Evolutionary conservation across 2,113 vertebrate species (phyloP).

Genomic region (Sphaerodactylus townsendi): DNA sequence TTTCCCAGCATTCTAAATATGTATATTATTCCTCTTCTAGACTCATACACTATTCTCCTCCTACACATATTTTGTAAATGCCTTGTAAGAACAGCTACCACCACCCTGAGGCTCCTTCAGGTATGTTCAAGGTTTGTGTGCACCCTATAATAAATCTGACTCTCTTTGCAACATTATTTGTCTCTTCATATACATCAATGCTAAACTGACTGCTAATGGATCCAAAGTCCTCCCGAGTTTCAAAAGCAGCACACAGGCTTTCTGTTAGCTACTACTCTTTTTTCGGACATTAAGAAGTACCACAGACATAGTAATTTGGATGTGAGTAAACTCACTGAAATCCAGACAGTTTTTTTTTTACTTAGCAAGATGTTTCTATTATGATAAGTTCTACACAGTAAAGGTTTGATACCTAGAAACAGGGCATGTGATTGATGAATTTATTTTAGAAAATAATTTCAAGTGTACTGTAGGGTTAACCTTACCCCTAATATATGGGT

Average conservation of each 20-base stretch:
- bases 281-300: conserved; percentile 56
- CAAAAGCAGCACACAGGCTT: too few relatives aligned
- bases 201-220: too few relatives aligned
- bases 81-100: not conserved
- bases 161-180: not conserved
- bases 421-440: not conserved
- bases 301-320: conserved; percentile 40
- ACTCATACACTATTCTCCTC: too few relatives aligned
- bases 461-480: conserved; percentile 22
- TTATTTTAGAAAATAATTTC: conserved; percentile 26
- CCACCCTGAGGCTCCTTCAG: not conserved
- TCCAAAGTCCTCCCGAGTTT: too few relatives aligned
- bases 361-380: conserved; percentile 44
- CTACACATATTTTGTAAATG: not conserved
- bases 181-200: too few relatives aligned
- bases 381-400: conserved; percentile 4
- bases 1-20: not conserved
- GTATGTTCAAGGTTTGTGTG: not conserved
- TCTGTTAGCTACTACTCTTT: conserved; percentile 27
- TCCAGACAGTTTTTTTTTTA: conserved; percentile 7
- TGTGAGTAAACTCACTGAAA: conserved; percentile 47
- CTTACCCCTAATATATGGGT: not conserved
- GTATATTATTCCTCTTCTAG: not conserved
- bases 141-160: not conserved
- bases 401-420: not conserved